Percentiles rank a stretch among this genome's conserved stretches.
These are phyloP conservation scores for Falco naumanni DNA, from an alignment of 2,797 vertebrate genomes.

Conservation along the genomic window DNA sequence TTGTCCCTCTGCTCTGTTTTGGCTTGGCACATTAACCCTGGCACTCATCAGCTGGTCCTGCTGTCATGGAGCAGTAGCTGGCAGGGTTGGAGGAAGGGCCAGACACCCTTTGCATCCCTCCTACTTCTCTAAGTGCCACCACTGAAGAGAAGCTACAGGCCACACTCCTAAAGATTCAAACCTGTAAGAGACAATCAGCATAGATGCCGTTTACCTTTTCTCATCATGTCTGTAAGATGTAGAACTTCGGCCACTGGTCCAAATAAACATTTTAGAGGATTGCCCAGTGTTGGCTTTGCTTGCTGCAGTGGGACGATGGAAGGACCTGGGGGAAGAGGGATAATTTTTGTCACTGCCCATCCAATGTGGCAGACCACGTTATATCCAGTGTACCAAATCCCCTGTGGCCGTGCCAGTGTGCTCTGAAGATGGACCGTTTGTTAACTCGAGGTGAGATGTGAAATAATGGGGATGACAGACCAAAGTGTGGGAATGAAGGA, in stretches of 20 bases:
- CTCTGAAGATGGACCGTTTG: background rate
- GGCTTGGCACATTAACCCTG: background rate
- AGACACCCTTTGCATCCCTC: background rate
- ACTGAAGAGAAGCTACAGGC: background rate
- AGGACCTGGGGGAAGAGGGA: slow-evolving; percentile 83
- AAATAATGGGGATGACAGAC: slow-evolving; percentile 9
- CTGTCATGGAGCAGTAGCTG: background rate
- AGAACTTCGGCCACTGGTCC: slow-evolving; percentile 88
- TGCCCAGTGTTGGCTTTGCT: slow-evolving; percentile 76
- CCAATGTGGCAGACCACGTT: background rate
- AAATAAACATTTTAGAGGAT: slow-evolving; percentile 93
- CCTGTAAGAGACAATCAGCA: background rate
- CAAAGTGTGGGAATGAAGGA: background rate
- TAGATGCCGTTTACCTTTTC: slow-evolving; percentile 82
- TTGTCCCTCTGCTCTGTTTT: background rate
- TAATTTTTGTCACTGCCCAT: slow-evolving; percentile 50
- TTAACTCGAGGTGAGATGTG: background rate
- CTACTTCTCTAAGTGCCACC: background rate
- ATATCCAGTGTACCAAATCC: background rate
- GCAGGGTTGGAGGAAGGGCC: background rate
- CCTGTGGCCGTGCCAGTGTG: background rate
- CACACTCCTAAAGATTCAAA: background rate
- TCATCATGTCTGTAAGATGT: slow-evolving; percentile 84
- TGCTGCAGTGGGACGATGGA: slow-evolving; percentile 76
- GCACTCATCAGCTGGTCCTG: background rate